Conservation (phyloP, 2,113 vertebrate species). For the Sialia sialis region DNA sequence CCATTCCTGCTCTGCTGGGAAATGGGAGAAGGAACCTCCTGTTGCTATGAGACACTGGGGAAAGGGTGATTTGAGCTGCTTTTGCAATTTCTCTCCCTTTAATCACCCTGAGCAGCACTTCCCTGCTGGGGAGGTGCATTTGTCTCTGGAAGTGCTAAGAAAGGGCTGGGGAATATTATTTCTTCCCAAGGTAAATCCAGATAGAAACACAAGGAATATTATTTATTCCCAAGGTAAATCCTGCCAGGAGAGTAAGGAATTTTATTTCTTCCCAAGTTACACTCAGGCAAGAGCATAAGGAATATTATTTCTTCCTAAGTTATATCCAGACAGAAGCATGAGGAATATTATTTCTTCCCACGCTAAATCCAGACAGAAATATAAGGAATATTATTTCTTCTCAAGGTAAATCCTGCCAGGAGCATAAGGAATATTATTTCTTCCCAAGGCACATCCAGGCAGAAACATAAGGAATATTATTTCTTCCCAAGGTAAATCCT, state of each 20-base stretch:
- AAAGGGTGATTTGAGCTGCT: not conserved
- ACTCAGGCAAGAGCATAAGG: not conserved
- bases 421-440: too few relatives aligned
- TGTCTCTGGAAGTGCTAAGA: not conserved
- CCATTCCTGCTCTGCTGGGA: not conserved
- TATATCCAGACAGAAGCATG: too few relatives aligned
- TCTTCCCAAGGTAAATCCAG: not conserved
- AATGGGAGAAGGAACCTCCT: not conserved
- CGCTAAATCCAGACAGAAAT: not conserved
- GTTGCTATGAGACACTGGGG: conserved; percentile 18
- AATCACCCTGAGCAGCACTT: not conserved
- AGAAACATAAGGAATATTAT: not conserved
- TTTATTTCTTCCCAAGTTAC: too few relatives aligned
- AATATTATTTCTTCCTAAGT: too few relatives aligned
- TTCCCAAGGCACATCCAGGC: too few relatives aligned
- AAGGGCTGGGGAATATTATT: not conserved
- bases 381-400: too few relatives aligned
- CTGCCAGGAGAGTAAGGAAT: too few relatives aligned
- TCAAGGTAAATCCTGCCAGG: too few relatives aligned
- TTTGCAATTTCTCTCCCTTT: not conserved
- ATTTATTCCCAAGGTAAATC: too few relatives aligned
- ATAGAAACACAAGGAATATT: too few relatives aligned
- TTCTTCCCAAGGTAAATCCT: not conserved
- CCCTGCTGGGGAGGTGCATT: not conserved
- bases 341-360: too few relatives aligned